Evolutionary conservation across 2,888 invertebrate species (phyloP).

Genomic region (Ormyrus labotus): DNA sequence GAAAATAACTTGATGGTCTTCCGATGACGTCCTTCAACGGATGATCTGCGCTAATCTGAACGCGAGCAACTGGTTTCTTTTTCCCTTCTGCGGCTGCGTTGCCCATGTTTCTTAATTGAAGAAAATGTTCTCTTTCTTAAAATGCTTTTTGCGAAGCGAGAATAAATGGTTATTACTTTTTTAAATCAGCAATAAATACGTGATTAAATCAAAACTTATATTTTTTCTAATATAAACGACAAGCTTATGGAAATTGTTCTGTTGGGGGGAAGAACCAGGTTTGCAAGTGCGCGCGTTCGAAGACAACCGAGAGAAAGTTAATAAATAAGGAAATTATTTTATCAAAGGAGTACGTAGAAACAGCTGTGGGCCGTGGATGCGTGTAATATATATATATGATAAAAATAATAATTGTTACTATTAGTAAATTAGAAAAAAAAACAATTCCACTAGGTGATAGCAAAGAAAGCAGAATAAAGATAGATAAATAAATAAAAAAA

Average conservation of each 20-base stretch:
- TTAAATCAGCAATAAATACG: not conserved
- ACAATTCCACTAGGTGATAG: constrained; percentile 45
- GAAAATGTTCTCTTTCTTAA: not conserved
- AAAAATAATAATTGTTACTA: constrained; percentile 31
- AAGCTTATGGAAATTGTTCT: not conserved
- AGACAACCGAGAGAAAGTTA: constrained; percentile 14
- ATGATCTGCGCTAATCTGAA: constrained; percentile 33
- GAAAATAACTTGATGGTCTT: constrained; percentile 43
- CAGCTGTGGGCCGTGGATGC: not conserved
- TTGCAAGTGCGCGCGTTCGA: constrained; percentile 9
- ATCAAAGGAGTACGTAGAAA: not conserved
- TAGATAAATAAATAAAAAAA: constrained; percentile 30
- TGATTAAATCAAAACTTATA: constrained; percentile 13
- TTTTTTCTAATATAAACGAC: not conserved
- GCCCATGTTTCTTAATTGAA: not conserved
- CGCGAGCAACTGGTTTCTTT: constrained; percentile 9
- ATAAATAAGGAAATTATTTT: constrained; percentile 38
- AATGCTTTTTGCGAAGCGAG: not conserved
- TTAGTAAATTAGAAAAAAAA: constrained; percentile 23
- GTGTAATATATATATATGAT: constrained; percentile 34
- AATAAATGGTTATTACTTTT: not conserved
- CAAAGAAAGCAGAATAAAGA: constrained; percentile 25
- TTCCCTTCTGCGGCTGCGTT: constrained; percentile 2
- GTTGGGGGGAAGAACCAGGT: not conserved
- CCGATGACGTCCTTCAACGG: constrained; percentile 39